Conservation (phyloP, 1,140 invertebrate genomes). For the Rhopalosiphum maidis region DNA sequence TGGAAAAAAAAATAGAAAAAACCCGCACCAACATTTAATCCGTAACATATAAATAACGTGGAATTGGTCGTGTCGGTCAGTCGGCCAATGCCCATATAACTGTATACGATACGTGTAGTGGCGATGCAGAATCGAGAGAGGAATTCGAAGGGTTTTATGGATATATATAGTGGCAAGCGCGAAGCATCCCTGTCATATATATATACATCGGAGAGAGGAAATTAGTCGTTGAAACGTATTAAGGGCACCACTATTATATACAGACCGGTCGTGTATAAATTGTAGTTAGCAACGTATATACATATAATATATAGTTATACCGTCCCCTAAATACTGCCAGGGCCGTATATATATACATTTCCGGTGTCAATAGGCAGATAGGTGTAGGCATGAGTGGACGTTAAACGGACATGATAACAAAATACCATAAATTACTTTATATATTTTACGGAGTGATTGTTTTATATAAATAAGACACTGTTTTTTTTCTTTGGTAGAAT, state of each 20-base stretch:
- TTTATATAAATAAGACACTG: neutral
- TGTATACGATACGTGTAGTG: neutral
- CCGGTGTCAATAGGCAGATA: conserved; percentile 4
- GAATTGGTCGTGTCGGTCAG: neutral
- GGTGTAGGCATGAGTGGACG: neutral
- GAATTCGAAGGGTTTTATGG: neutral
- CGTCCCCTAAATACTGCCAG: neutral
- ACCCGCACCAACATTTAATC: neutral
- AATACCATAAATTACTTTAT: neutral
- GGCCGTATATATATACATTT: neutral
- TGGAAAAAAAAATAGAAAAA: neutral
- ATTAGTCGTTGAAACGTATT: conserved; percentile 37
- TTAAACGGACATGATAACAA: neutral
- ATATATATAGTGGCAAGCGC: neutral
- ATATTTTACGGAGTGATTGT: neutral
- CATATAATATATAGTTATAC: neutral
- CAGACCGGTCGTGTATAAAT: neutral
- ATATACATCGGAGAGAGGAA: neutral
- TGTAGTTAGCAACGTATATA: neutral
- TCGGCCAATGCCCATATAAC: neutral
- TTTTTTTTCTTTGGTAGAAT: neutral
- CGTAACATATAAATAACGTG: conserved; percentile 28
- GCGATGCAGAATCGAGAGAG: neutral
- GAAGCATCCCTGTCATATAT: neutral
- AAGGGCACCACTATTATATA: neutral